Evolutionary conservation across 2,888 invertebrate genomes (phyloP), one percentile per base, ranked within the genome.

Genomic region (Caenorhabditis japonica): DNA sequence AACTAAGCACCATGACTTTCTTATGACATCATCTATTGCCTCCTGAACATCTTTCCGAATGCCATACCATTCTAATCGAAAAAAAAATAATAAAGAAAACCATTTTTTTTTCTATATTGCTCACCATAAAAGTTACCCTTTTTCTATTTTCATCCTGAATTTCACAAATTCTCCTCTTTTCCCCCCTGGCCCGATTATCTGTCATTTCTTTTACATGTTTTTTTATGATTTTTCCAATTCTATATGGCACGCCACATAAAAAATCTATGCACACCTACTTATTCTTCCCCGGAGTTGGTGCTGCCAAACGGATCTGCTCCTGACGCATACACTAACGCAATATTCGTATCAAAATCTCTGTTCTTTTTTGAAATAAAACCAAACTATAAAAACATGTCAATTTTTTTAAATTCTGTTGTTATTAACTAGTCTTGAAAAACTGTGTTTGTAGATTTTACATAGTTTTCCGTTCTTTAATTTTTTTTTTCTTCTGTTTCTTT

Each of bases 11-110:
- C 38, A 23, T 10, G 5, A 39, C 21, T 36, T 23, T 52, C 43
- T 21, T 43, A 55, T 51, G 56, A 66, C 66, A 66, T 51, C 38
- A 55, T n/a, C 19, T 43, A 30, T 56, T 60, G 60, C 60, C 59
- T 70, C 36, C 17, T 33, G 53, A 53, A 59, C 59, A 59, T 59
- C 59, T 60, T 60, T 60, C 58, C 59, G 53, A 46, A 47, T 60
- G 59, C 58, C 68, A 69, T 60, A 69, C 68, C 68, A 69, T 49
- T 56, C 38, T 41, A 30, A 30, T 30, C 30, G 10, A 30, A 30
- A 46, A 21, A 46, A 30, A 10, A 30, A 30, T 30, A 30, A 30
- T 30, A 5, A 30, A 30, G 10, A 30, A 30, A 30, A 30, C 36
- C 34, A 30, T 34, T 17, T 27, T 34, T 59, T 25, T 27, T 33